Evolutionary conservation across 2,113 vertebrate species (phyloP), one percentile per base, ranked within the genome.

Genomic region (Danionella cerebrum): DNA sequence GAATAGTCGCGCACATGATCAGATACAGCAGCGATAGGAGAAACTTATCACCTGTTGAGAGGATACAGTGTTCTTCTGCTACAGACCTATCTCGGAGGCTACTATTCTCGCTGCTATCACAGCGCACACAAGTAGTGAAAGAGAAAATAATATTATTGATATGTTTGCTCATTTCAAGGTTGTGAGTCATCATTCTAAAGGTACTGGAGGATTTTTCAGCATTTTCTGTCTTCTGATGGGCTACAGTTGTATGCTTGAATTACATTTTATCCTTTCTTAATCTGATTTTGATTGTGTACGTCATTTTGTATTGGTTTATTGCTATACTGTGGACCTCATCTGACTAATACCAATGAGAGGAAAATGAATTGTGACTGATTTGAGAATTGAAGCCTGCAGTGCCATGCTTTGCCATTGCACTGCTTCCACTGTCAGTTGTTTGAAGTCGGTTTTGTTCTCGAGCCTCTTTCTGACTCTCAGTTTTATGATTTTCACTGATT

Each of bases 11-110:
- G 51, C 24, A 44, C 13, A 27, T 41, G 7, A 59, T 63, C 31
- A 47, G 52, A 48, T 25, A 18, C 6, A 77, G 45, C 42, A 10
- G 29, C 35, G 72, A 65, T 74, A 54, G 12, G 64, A 27, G 31
- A 8, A 64, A 19, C 51, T 69, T 73, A 73, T 80, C 21, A 52
- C 7, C 57, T 38, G 10, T 35, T 36, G n/a, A 12, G 35, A 48
- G 24, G 18, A 24, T 8, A 22, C 39, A 14, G 5, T 60, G 36
- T 22, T 53, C 38, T 33, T 65, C 55, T 21, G n/a, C n/a, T n/a
- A n/a, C 13, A 60, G 12, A 59, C 18, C 6, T 31, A 27, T 22
- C 10, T 24, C 38, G 8, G 24, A 41, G 18, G 8, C n/a, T 16
- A 38, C 29, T 51, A 5, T 10, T 59, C 14, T 10, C 14, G 24